Conservation (phyloP, 2,888 invertebrate species). For the Eilema caniola region DNA sequence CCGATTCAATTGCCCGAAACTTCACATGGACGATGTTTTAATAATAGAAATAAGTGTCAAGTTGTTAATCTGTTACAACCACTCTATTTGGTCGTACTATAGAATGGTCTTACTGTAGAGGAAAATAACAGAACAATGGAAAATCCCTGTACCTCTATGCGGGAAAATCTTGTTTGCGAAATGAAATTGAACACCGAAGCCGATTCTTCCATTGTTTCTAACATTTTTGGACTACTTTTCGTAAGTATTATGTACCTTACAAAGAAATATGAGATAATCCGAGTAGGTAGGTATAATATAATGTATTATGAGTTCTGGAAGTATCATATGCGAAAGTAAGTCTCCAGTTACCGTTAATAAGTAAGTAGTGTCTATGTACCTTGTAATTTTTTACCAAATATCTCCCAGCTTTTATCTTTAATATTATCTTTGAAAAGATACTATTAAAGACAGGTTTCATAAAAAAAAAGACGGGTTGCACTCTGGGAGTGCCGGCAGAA, state of each 20-base stretch:
- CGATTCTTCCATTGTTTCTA: slow-evolving; percentile 18
- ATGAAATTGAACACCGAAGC: slow-evolving; percentile 27
- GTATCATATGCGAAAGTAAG: background rate
- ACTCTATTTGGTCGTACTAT: background rate
- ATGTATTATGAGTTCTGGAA: background rate
- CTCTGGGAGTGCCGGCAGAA: too few relatives aligned
- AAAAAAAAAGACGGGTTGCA: too few relatives aligned
- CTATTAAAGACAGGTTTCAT: too few relatives aligned
- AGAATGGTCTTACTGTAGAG: background rate
- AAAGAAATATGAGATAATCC: background rate
- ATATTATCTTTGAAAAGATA: background rate
- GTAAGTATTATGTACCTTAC: slow-evolving; percentile 6
- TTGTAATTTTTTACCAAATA: background rate
- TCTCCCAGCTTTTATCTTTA: background rate
- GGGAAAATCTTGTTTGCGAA: slow-evolving; percentile 35
- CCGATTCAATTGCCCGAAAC: too few relatives aligned
- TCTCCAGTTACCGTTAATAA: background rate
- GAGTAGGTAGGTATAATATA: too few relatives aligned
- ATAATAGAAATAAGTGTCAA: background rate
- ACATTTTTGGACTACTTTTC: background rate
- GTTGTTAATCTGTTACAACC: background rate
- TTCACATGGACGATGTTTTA: background rate
- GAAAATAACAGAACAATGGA: slow-evolving; percentile 51
- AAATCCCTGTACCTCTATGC: slow-evolving; percentile 46
- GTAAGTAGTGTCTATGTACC: background rate